A percentile compares a stretch with the other conserved stretches of the same genome.
Conservation (phyloP, 2,113 vertebrate genomes). For the Halcyon malimbica region DNA sequence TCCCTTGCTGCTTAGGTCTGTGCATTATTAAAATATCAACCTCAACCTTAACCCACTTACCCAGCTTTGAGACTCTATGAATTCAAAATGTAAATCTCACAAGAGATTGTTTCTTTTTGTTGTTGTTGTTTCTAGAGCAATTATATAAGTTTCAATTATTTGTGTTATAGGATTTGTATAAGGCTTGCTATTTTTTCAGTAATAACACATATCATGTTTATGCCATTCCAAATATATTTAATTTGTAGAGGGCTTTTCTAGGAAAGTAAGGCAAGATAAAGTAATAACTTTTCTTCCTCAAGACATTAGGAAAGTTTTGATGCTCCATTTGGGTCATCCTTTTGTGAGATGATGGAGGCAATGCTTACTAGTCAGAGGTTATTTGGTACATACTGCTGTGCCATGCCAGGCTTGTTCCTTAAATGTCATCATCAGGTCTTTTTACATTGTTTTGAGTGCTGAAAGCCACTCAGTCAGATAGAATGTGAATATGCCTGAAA, state of each 20-base stretch:
- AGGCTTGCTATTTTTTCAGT: not conserved
- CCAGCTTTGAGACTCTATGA: not conserved
- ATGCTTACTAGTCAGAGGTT: not conserved
- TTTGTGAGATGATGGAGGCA: not conserved
- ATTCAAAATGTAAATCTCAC: not conserved
- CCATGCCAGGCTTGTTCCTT: not conserved
- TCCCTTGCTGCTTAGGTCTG: not conserved
- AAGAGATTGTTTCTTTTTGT: not conserved
- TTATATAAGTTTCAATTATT: not conserved
- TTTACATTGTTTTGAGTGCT: not conserved
- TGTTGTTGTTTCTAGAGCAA: not conserved
- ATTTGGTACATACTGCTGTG: fast-evolving
- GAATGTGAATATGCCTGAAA: not conserved
- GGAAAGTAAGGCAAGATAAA: not conserved
- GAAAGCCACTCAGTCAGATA: not conserved
- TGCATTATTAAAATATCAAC: not conserved
- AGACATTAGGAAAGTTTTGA: not conserved
- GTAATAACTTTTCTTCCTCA: not conserved
- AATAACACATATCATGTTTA: not conserved
- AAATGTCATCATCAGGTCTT: not conserved
- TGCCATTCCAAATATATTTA: not conserved
- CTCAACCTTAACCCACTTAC: not conserved
- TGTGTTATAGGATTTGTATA: not conserved
- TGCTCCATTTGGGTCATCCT: not conserved
- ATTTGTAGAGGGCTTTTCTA: not conserved